Evolutionary conservation across 2,113 vertebrate genomes (phyloP), one percentile per base, ranked within the genome.

Genomic region (Pteronura brasiliensis): DNA sequence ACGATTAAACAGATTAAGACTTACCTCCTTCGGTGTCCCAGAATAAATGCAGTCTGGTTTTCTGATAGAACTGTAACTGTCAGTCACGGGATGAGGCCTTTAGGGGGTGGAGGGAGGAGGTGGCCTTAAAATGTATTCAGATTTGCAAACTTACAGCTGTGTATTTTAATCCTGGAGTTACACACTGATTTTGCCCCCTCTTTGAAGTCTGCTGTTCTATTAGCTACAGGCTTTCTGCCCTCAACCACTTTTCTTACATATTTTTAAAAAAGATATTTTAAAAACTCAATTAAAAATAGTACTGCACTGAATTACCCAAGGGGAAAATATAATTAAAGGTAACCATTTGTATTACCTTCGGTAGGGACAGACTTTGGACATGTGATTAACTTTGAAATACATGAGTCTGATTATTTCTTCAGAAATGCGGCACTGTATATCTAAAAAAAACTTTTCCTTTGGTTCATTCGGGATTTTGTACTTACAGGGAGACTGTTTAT

Each of bases 1-100:
- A 97, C 86, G 97, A 99, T 99, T 98, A 98, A 97, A 98, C 95
- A 98, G 98, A 99, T 99, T 98, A 99, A 98, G 98, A 97, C 77
- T 98, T 98, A 96, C 79, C n/a, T 92, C 74, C 97, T 96, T 97
- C 97, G 98, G 94, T 97, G 97, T 95, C 97, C 97, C 94, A 97
- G 97, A 98, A 98, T 98, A 98, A 99, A 98, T 98, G 98, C 98
- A 97, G 97, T 96, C 96, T 97, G 81, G 15, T 96, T 98, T 97
- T 98, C 98, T 98, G 55, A 88, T 65, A 86, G 97, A 95, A 92
- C 96, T 94, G 63, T 69, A 63, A 3, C 12, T 71, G 91, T 97
- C 97, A 97, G 88, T 7, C 59, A 96, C 95, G 86, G 63, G 88
- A 93, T 96, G 95, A 96, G 34, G 67, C 65, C 71, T 96, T 71